phyloP scores from a whole-genome alignment of 2,113 vertebrate species.

The Theristicus caerulescens region DNA sequence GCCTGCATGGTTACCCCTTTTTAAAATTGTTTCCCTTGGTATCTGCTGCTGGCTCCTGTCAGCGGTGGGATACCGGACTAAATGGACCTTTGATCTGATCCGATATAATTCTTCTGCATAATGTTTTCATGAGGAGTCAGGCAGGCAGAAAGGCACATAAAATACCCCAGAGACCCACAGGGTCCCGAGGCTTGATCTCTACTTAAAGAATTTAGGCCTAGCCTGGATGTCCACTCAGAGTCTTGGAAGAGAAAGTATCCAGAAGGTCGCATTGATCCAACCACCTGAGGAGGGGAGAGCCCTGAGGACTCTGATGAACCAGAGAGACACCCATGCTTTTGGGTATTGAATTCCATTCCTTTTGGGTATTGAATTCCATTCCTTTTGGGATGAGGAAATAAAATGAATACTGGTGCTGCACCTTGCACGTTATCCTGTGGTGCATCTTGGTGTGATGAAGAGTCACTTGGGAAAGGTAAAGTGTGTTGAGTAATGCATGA shows the following conservation, averaged over 20 bases:
- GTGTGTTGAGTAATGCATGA: background rate
- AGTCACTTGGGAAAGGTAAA: background rate
- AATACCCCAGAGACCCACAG: background rate
- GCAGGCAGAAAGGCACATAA: background rate
- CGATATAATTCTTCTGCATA: background rate
- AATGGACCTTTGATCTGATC: background rate
- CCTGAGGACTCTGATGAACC: background rate
- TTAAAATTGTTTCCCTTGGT: background rate
- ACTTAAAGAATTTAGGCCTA: background rate
- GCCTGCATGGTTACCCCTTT: background rate
- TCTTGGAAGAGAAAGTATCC: background rate
- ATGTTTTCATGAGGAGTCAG: background rate
- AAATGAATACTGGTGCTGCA: background rate
- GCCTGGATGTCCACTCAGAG: background rate
- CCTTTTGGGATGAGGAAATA: background rate
- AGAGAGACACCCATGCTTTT: background rate
- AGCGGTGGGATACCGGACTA: background rate
- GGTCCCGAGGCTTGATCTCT: background rate
- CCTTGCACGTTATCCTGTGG: accelerated
- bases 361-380: background rate
- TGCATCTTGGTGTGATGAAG: background rate
- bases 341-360: background rate
- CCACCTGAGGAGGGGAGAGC: background rate
- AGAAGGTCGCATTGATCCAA: background rate
- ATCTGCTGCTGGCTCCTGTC: background rate